Base-by-base conservation (phyloP, 1,140 invertebrate species). In the Atta texana region DNA sequence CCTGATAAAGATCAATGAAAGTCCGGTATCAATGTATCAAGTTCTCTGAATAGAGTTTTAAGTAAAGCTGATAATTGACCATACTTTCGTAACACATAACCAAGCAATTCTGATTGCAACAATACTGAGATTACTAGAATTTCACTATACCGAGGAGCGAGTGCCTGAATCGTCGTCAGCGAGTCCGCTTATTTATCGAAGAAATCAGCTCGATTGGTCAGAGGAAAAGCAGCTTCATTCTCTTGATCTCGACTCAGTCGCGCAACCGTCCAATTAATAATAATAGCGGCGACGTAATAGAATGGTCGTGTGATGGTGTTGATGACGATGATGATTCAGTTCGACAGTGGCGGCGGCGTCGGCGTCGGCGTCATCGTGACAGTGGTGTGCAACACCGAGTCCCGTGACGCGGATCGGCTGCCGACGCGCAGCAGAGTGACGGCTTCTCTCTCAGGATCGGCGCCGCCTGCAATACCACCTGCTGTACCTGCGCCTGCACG, bases 371-470 rank as follows among this genome's bases (percentile, higher is more conserved):
- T 94, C 88, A 94, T 93, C 18, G 94, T 94, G 57, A 94, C 91
- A 34, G 94, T 94, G 57, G 93, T 95, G 86, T 96, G 95, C 21
- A 97, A 95, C 91, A 96, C 95, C 93, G 96, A 96, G 94, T 97
- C 97, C 88, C 96, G 95, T 88, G 96, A 97, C 91, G 96, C 96
- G 90, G 96, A 96, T 93, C 97, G 96, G 93, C 96, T 97, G 92
- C 96, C 96, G 86, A 96, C 96, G 91, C 96, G 95, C 85, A 97
- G 93, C 92, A 97, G 94, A 55, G 96, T 97, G 80, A 97, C 96
- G 90, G 96, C 96, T 93, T 97, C 97, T 92, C 96, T 96, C 94
- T 97, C 96, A 89, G 96, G 95, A 94, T 95, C 93, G 77, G 76
- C 78, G 61, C 69, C 87, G 90, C 89, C 63, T 21, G 59, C 44